Percentiles rank a stretch among this genome's conserved stretches.
Evolutionary conservation across 2,797 vertebrate genomes (phyloP).

Genomic region (Tokudaia tokunoshimensis): DNA sequence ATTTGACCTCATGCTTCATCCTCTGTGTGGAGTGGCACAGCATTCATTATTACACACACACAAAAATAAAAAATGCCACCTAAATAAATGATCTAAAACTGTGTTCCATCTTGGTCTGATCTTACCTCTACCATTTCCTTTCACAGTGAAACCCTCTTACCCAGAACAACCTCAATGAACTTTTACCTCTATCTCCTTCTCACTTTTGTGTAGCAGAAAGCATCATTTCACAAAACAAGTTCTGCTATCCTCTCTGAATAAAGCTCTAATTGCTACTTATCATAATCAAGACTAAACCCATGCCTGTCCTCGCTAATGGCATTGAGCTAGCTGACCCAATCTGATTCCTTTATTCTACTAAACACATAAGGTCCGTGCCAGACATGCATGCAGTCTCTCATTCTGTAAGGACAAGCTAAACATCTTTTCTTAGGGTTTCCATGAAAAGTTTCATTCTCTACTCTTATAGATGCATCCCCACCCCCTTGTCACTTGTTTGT

Average conservation of each 20-base stretch:
- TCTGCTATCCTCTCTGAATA: neutral
- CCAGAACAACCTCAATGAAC: neutral
- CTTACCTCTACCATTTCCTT: neutral
- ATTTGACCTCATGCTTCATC: neutral
- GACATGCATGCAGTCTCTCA: neutral
- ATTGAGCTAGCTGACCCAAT: neutral
- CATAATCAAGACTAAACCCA: neutral
- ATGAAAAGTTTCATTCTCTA: neutral
- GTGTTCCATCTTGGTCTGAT: neutral
- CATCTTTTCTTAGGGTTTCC: neutral
- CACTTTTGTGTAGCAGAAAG: neutral
- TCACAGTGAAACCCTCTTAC: neutral
- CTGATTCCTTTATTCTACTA: neutral
- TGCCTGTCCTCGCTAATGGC: neutral
- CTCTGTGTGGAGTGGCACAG: neutral
- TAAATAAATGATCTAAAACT: neutral
- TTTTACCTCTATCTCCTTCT: neutral
- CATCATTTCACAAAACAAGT: neutral
- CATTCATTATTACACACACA: neutral
- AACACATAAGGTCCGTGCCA: neutral
- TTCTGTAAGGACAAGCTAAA: neutral
- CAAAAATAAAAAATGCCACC: neutral
- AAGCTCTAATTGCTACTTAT: neutral
- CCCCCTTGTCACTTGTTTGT: neutral
- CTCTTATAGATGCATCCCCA: neutral